Base-by-base conservation (phyloP, 2,113 vertebrate species). In the Sprattus sprattus region DNA sequence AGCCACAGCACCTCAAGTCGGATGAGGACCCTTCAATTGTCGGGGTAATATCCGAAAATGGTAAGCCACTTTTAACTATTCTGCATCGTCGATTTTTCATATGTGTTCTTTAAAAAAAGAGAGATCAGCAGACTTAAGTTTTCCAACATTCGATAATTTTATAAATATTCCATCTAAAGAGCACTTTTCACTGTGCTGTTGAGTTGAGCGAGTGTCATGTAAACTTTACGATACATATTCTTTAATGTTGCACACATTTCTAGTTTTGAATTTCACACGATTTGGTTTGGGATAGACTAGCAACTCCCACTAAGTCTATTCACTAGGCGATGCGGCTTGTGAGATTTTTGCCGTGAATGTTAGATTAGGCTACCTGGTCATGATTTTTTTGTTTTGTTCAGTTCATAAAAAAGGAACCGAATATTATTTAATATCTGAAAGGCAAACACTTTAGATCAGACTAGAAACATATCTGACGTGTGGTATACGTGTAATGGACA, bases 1-100 rank as follows among this genome's bases (percentile, higher is more conserved):
- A 99, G 93, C 98, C 98, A 89, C 98, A 99, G 96, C 98, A 99
- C 93, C 98, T 99, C 94, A 97, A 95, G 92, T 98, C 98, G 93
- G 97, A 97, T 91, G 95, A 97, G 95, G 97, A 98, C 90, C 96
- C 97, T 91, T 95, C 97, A 91, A 93, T 97, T 91, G 92, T 95
- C 91, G 97, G 97, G 93, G 95, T 96, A 93, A 95, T 96, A 90
- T 96, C 97, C 18, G 96, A 97, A 89, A 96, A 97, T 94, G 97
- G 97, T 99, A 95, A 97, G 95, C 94, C 89, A 86, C n/a, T 45
- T 46, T 46, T 32, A 39, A 78, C 22, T 78, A 78, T 32, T 39
- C 10, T 78, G 1, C 11, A 78, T 44, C 28, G 71, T 78, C 64
- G n/a, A 78, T 13, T 78, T 78, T 32, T 39, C 4, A 16, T 39